Base-by-base conservation (phyloP, 2,888 invertebrate species). In the Drosophila lacicola region DNA sequence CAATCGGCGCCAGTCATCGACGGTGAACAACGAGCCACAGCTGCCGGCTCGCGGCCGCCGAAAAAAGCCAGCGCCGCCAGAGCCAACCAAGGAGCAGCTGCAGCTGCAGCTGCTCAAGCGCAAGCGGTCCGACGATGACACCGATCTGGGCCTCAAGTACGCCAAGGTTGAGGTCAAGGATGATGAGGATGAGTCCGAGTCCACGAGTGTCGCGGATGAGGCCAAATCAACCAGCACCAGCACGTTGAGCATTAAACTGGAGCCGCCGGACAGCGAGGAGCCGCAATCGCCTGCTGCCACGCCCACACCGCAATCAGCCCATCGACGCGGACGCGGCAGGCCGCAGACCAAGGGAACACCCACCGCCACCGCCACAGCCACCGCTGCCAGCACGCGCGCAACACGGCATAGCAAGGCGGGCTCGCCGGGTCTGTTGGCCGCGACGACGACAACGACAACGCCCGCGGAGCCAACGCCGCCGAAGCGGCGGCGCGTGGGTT, bases 41-140 rank as follows among this genome's bases (percentile, higher is more conserved):
- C 69, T 76, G 39, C 80, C 80, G 14, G 71, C 74, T 3, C 78
- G 85, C 1, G 85, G 88, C 0, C 74, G 85, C 0, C 80, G 78
- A 9, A 87, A 80, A 53, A 87, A 71, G 49, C 21, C 70, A 13
- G 63, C 51, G 11, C 68, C 65, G 4, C 39, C 65, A 0, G 67
- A 69, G 19, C 60, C 29, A 29, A 29, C 68, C 9, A 61, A 73
- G 33, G 87, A 34, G 17, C 57, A 61, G 13, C 17, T 17, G 17
- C 57, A 61, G 13, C 17, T 17, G 17, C 17, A 17, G 17, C n/a
- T 77, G 37, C 53, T 75, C 0, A 91, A 91, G 58, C 90, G 91
- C 2, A 91, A 91, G 55, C 90, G 91, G 2, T 85, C 86, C 11
- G 90, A 84, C 8, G 82, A 84, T 13, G 89, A 87, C 4, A 66